phyloP scores from a whole-genome alignment of 2,797 vertebrate species.

The Pygocentrus nattereri region DNA sequence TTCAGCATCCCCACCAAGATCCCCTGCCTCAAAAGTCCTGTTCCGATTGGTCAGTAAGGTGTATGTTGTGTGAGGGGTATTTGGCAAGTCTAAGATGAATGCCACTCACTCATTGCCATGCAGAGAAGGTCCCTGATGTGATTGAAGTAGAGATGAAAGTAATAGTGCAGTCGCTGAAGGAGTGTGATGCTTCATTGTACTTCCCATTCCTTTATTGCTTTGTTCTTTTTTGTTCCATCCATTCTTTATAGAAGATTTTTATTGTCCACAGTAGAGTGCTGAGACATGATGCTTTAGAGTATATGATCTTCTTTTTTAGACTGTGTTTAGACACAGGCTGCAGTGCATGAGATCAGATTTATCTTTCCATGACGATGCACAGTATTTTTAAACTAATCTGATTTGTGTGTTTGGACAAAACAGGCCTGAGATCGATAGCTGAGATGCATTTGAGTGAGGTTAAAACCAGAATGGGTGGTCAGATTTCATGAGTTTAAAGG shows the following conservation, averaged over 20 bases:
- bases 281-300: not conserved
- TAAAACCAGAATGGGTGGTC: not conserved
- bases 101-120: not conserved
- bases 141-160: constrained; percentile 1
- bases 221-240: not conserved
- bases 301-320: not conserved
- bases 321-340: not conserved
- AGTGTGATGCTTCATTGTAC: not conserved
- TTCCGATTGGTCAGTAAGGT: not conserved
- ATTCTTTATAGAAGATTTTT: not conserved
- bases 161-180: not conserved
- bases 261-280: not conserved
- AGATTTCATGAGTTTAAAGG: not conserved
- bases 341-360: not conserved
- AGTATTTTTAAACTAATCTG: not conserved
- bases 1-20: too few species aligned
- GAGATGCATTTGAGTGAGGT: not conserved
- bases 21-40: not conserved
- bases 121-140: not conserved
- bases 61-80: not conserved
- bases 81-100: not conserved
- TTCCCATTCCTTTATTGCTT: not conserved
- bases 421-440: not conserved
- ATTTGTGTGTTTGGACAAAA: not conserved
- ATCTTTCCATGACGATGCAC: not conserved